Percentiles rank a stretch among this genome's conserved stretches.
phyloP scores from a whole-genome alignment of 2,797 vertebrate species.

The Ctenopoma kingsleyae region DNA sequence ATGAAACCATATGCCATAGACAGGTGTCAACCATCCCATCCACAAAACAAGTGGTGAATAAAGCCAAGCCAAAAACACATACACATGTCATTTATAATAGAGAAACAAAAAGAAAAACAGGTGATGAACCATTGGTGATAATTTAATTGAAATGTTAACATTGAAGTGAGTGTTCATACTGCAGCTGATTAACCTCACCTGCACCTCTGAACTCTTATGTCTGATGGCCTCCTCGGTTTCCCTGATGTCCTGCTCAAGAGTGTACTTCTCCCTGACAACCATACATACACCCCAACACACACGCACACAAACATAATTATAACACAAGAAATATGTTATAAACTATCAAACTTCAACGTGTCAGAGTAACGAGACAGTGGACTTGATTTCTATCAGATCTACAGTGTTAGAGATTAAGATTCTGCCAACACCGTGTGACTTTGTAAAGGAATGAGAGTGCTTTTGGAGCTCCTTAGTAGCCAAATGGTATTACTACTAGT shows the following conservation, averaged over 20 bases:
- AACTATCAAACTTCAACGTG: constrained; percentile 12
- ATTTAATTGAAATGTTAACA: neutral
- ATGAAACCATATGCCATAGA: neutral
- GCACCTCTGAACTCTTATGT: constrained; percentile 93
- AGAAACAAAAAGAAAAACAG: neutral
- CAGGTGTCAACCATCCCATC: neutral
- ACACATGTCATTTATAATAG: neutral
- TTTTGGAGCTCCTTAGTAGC: no score
- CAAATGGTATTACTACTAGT: no score
- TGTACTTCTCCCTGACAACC: constrained; percentile 91
- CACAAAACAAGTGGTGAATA: neutral
- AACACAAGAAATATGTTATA: neutral
- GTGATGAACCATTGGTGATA: no score
- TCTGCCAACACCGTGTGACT: no score
- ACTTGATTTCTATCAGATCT: constrained; percentile 31
- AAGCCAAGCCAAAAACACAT: neutral
- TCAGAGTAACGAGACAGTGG: constrained; percentile 17
- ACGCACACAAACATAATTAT: constrained; percentile 6
- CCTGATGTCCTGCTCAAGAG: constrained; percentile 95
- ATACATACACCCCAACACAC: constrained; percentile 8
- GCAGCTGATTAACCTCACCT: constrained; percentile 82
- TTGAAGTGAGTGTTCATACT: neutral
- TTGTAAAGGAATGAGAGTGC: no score
- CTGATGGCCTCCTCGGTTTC: constrained; percentile 95
- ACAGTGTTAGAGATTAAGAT: neutral